Percentiles rank a stretch among this genome's conserved stretches.
Conservation (phyloP, 2,888 invertebrate species). For the Aleiodes leptofemur region DNA sequence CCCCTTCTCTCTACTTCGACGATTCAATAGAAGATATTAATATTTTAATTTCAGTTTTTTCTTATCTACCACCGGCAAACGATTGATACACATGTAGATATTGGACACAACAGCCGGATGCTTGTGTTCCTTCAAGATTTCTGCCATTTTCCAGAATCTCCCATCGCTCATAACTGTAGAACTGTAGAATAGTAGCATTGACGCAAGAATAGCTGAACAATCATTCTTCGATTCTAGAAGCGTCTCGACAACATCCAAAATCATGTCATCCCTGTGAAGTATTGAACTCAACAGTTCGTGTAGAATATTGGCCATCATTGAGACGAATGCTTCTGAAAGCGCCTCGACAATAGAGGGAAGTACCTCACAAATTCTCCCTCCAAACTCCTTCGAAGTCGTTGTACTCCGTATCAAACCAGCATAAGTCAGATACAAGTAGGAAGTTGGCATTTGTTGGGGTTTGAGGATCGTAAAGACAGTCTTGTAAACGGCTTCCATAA, state of each 20-base stretch:
- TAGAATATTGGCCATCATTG: slow-evolving; percentile 32
- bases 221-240: slow-evolving; percentile 36
- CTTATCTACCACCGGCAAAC: neutral
- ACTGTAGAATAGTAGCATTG: slow-evolving; percentile 37
- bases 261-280: neutral
- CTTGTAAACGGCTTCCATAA: slow-evolving; percentile 51
- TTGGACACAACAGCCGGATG: slow-evolving; percentile 42
- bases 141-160: slow-evolving; percentile 28
- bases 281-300: neutral
- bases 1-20: too few species aligned
- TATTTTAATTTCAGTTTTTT: neutral
- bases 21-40: too few species aligned
- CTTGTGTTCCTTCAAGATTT: slow-evolving; percentile 22
- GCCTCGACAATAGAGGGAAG: slow-evolving; percentile 42
- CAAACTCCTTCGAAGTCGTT: slow-evolving; percentile 35
- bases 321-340: slow-evolving; percentile 46
- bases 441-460: slow-evolving; percentile 53
- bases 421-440: slow-evolving; percentile 55
- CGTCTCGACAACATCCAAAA: slow-evolving; percentile 42
- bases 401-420: neutral
- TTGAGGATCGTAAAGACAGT: slow-evolving; percentile 47
- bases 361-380: slow-evolving; percentile 33
- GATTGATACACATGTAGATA: neutral
- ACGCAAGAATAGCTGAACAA: slow-evolving; percentile 47
- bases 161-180: slow-evolving; percentile 1